Conservation (phyloP, 2,113 vertebrate genomes). For the Notarius lentiginosus region DNA sequence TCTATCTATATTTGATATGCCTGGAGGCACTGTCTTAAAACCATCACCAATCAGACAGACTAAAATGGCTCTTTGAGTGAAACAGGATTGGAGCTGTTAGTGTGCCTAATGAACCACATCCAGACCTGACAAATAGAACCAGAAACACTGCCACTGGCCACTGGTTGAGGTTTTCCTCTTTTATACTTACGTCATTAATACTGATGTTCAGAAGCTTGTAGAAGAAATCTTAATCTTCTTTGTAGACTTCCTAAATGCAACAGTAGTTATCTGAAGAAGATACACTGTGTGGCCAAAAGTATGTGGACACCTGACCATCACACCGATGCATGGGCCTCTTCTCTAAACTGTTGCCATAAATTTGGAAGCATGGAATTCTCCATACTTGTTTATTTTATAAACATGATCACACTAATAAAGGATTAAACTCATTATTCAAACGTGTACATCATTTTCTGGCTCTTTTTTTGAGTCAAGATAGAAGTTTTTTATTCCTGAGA, state of each 20-base stretch:
- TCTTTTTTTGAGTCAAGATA: not conserved
- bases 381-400: not conserved
- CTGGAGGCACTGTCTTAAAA: slow-evolving; percentile 65
- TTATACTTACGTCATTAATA: not conserved
- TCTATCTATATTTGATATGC: slow-evolving; percentile 78
- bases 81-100: slow-evolving; percentile 42
- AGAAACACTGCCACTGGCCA: not conserved
- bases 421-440: not conserved
- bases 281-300: not conserved
- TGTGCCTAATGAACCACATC: slow-evolving; percentile 15
- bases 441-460: not conserved
- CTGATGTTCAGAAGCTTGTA: not conserved
- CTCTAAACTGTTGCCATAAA: not conserved
- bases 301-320: not conserved
- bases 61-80: slow-evolving; percentile 45
- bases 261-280: not conserved
- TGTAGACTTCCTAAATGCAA: not conserved
- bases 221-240: not conserved
- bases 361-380: not conserved
- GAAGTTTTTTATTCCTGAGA: not conserved
- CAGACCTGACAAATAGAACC: slow-evolving; percentile 16
- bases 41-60: slow-evolving; percentile 64
- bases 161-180: not conserved
- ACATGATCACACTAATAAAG: not conserved
- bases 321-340: not conserved